phyloP scores from a whole-genome alignment of 2,888 invertebrate species.

The Euspilapteryx auroguttella region DNA sequence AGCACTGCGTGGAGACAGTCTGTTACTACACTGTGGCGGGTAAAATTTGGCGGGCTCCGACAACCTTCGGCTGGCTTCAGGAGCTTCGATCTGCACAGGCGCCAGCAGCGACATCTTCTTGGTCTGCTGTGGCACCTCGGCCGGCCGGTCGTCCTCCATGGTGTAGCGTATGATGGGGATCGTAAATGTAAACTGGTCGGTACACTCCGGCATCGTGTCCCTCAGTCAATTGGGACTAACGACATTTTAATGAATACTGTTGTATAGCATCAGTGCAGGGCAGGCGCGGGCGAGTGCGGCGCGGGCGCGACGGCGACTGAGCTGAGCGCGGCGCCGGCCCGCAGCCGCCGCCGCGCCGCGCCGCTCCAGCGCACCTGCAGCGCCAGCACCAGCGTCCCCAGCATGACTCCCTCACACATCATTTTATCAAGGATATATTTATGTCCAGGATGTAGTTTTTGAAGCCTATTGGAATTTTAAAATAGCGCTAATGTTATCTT shows the following conservation, averaged over 20 bases:
- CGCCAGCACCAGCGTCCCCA: too few relatives aligned
- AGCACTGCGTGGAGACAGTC: slow-evolving; percentile 43
- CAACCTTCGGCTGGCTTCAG: slow-evolving; percentile 34
- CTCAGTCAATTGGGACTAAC: slow-evolving; percentile 13
- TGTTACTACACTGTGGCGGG: slow-evolving; percentile 49
- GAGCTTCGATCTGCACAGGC: slow-evolving; percentile 48
- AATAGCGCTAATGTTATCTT: too few relatives aligned
- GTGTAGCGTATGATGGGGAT: slow-evolving; percentile 51
- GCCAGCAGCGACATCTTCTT: slow-evolving; percentile 48
- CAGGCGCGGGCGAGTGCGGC: slow-evolving; percentile 18
- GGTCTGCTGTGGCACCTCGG: slow-evolving; percentile 20
- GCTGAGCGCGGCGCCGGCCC: slow-evolving; percentile 11
- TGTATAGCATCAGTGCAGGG: slow-evolving; percentile 6
- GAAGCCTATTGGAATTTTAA: too few relatives aligned
- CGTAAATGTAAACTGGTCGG: slow-evolving; percentile 41
- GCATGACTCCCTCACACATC: too few relatives aligned
- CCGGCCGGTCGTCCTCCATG: slow-evolving; percentile 41
- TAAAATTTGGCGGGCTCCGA: slow-evolving; percentile 45
- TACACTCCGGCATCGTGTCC: slow-evolving; percentile 49
- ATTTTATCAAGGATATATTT: too few relatives aligned
- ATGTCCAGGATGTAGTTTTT: too few relatives aligned
- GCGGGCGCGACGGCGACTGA: slow-evolving; percentile 18
- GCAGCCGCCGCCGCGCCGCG: slow-evolving; percentile 10
- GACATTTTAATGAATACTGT: slow-evolving; percentile 19
- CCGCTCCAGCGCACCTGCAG: too few relatives aligned